These are phyloP conservation scores for Columba livia DNA, from an alignment of 2,113 vertebrate genomes.

Conservation along the genomic window DNA sequence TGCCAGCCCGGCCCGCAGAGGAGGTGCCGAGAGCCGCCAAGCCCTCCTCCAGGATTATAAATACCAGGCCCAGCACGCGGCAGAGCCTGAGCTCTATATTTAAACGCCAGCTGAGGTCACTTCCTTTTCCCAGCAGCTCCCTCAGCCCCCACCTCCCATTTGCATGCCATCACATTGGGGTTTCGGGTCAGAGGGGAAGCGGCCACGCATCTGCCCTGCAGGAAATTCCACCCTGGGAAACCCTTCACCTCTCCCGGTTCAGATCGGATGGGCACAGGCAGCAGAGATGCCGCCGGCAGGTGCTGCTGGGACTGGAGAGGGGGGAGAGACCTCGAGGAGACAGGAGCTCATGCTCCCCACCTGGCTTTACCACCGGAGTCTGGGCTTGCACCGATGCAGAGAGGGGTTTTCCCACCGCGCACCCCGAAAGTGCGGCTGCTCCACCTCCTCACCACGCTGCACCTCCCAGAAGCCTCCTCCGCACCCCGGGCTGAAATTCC, in stretches of 20 bases:
- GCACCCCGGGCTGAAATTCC: not conserved
- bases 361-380: not conserved
- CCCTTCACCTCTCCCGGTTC: not conserved
- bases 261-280: not conserved
- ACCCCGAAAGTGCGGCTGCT: not conserved
- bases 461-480: not conserved
- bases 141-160: conserved; percentile 3
- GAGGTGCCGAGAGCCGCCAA: not conserved
- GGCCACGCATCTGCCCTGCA: not conserved
- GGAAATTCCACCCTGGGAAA: conserved; percentile 66
- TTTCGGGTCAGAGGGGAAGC: conserved; percentile 51
- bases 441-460: not conserved
- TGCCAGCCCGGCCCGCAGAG: not conserved
- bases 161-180: conserved; percentile 36
- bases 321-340: not conserved
- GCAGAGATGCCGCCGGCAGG: not conserved
- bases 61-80: not conserved
- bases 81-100: conserved; percentile 43
- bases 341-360: not conserved
- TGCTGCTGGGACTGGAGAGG: not conserved
- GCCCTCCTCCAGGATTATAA: not conserved
- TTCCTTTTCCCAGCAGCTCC: conserved; percentile 60
- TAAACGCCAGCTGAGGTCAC: conserved; percentile 52
- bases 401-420: not conserved
- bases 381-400: rapidly evolving